Evolutionary conservation across 1,140 invertebrate species (phyloP), one percentile per base, ranked within the genome.

Genomic region (Phocides pigmalion): DNA sequence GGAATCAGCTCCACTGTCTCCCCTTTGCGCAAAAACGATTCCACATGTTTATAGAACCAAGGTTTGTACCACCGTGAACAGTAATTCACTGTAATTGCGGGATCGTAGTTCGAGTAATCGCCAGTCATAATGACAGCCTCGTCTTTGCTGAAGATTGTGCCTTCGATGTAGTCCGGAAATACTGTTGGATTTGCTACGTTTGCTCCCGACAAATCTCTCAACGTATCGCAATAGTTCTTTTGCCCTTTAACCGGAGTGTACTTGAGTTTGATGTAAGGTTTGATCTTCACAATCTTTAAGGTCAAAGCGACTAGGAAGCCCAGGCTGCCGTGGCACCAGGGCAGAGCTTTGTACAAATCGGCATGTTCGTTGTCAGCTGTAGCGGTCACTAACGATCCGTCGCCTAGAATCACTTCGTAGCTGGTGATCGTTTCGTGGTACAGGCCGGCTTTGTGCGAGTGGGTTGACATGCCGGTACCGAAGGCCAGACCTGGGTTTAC

Each of bases 1-100:
- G 97, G 97, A 71, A 97, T 96, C 77, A 95, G 95, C 79, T 97
- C 96, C 1, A 81, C 86, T 6, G 73, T 66, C 77, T 90, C 86
- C 0, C 88, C 87, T 66, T 83, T 90, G 1, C 74, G 17, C 3
- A 93, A 75, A 51, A 93, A 92, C 0, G 81, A 85, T 74, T 96
- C 93, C 0, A 97, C 96, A 74, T 97, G 95, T 64, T 95, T 95
- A 79, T 95, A 97, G 88, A 97, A 97, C 96, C 96, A 97, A 0
- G 96, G 96, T 74, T 97, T 97, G 86, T 96, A 95, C 94, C 95
- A 97, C 25, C 88, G 90, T 0, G 95, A 95, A 69, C 97, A 96
- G 37, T 91, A 73, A 76, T 97, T 97, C 0, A 97, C 78, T 83
- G 72, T 67, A 5, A 89, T 64, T 2, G 76, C 81, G 4, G 76